Conservation (phyloP, 2,113 vertebrate species). For the Hemichromis elongatus region DNA sequence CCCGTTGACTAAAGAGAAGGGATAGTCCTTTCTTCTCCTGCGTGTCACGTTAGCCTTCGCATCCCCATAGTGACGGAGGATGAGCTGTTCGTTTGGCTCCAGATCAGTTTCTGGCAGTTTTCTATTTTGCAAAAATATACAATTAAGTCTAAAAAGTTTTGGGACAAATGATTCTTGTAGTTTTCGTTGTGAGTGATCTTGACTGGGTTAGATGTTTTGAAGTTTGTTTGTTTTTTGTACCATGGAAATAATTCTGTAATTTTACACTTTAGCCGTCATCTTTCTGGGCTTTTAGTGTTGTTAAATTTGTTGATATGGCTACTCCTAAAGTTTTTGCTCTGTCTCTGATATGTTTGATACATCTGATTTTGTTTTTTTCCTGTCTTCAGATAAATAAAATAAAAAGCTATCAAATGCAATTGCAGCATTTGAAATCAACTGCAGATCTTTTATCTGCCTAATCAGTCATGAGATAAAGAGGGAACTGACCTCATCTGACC, state of each 20-base stretch:
- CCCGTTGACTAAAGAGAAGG: slow-evolving; percentile 13
- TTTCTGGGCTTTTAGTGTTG: neutral
- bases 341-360: neutral
- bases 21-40: neutral
- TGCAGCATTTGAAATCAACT: neutral
- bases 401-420: neutral
- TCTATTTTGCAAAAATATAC: slow-evolving; percentile 26
- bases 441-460: neutral
- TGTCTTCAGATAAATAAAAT: neutral
- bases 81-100: slow-evolving; percentile 32
- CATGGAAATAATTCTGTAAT: neutral
- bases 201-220: rapidly evolving
- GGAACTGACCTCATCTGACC: neutral
- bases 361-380: neutral
- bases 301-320: neutral
- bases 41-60: neutral
- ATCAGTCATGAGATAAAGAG: neutral
- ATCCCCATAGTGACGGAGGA: slow-evolving; percentile 66
- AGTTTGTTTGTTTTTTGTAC: neutral
- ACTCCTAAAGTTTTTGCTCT: neutral
- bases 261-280: neutral
- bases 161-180: neutral
- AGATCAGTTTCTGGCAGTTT: slow-evolving; percentile 45
- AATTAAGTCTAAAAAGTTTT: neutral
- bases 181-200: neutral